phyloP scores from a whole-genome alignment of 2,888 invertebrate genomes.

The Neocrepidodera transversa region DNA sequence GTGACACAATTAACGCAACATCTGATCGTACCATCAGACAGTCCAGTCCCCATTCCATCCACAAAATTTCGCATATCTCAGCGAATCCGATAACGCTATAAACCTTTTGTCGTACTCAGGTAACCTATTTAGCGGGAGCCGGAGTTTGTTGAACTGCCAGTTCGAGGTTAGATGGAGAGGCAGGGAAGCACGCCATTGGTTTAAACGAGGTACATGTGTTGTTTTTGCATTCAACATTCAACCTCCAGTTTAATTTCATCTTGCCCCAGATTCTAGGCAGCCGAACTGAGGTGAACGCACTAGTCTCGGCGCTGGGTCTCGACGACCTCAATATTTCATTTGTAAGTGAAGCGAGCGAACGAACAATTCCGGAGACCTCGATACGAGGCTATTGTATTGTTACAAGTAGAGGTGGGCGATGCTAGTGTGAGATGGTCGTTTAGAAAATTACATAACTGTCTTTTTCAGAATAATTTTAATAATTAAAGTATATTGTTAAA shows the following conservation, averaged over 20 bases:
- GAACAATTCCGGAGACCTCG: constrained; percentile 47
- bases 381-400: constrained; percentile 50
- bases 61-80: constrained; percentile 28
- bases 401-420: constrained; percentile 45
- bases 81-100: constrained; percentile 33
- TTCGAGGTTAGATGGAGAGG: constrained; percentile 55
- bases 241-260: constrained; percentile 68
- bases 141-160: constrained; percentile 58
- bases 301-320: constrained; percentile 63
- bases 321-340: constrained; percentile 56
- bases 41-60: constrained; percentile 3
- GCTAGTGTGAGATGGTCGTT: too few species aligned
- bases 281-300: constrained; percentile 66
- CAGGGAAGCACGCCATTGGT: constrained; percentile 50
- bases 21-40: constrained; percentile 8
- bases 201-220: constrained; percentile 56
- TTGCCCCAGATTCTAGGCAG: constrained; percentile 68
- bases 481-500: too few species aligned
- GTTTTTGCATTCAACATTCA: constrained; percentile 60
- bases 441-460: too few species aligned
- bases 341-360: constrained; percentile 17
- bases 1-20: background rate
- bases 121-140: constrained; percentile 59
- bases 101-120: constrained; percentile 52
- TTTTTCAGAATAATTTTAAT: too few species aligned